Conservation (phyloP, 1,140 invertebrate genomes). For the Heliconius hewitsoni region DNA sequence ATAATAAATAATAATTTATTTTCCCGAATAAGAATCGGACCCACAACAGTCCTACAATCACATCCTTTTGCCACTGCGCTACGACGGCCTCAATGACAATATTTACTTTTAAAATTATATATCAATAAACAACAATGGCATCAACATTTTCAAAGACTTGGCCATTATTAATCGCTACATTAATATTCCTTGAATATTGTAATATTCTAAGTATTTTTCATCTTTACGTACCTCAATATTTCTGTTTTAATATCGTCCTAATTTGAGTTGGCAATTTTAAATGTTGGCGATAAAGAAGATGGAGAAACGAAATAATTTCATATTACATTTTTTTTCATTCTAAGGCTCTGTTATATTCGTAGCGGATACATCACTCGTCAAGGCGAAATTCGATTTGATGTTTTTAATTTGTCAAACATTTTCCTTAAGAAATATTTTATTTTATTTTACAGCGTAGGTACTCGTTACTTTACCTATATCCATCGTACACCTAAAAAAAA, state of each 20-base stretch:
- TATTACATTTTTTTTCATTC: constrained; percentile 15
- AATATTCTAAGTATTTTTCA: not conserved
- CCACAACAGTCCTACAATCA: too few relatives aligned
- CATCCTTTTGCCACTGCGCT: too few relatives aligned
- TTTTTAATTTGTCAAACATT: constrained; percentile 15
- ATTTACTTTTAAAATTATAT: too few relatives aligned
- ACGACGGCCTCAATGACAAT: too few relatives aligned
- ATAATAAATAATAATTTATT: too few relatives aligned
- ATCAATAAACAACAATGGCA: too few relatives aligned
- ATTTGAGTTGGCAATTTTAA: constrained; percentile 5
- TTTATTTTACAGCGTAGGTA: too few relatives aligned
- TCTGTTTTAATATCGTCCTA: constrained; percentile 5
- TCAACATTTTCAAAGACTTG: not conserved
- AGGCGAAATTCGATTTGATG: constrained; percentile 10
- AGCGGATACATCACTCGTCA: constrained; percentile 20
- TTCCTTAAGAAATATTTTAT: not conserved
- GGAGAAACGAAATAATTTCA: constrained; percentile 17
- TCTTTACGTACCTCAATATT: not conserved
- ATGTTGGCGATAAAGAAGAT: constrained; percentile 6
- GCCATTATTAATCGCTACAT: not conserved
- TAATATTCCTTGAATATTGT: not conserved
- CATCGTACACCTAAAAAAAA: too few relatives aligned
- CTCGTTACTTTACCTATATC: too few relatives aligned
- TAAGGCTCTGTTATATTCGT: not conserved
- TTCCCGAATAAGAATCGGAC: too few relatives aligned